Evolutionary conservation across 2,113 vertebrate species (phyloP), one percentile per base, ranked within the genome.

Genomic region (Centrocercus urophasianus): DNA sequence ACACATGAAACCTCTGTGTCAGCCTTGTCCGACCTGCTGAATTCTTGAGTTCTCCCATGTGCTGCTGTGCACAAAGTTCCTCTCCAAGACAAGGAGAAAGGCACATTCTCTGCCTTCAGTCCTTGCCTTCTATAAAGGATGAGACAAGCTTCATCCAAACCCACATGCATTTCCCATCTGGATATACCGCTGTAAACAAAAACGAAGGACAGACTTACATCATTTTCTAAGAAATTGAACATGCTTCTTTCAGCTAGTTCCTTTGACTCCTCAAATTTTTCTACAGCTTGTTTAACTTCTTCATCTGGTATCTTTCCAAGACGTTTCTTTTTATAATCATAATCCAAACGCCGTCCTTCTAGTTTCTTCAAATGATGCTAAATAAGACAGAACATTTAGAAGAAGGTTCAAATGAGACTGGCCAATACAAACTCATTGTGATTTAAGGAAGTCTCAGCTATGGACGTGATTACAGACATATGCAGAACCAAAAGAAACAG

Each of bases 161-260:
- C 65, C 85, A 78, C 57, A 85, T 13, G 74, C 87, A 28, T 13
- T 88, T 42, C 79, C 88, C 76, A 93, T 57, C 47, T 78, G 30
- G 32, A 64, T 56, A 48, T 66, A 77, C 18, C 30, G 56, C 79
- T 84, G 74, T 77, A 93, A 87, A 84, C 16, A 83, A 78, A 94
- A 77, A 82, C 7, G 16, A 27, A 83, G 43, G 63, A 78, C 59
- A 90, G 36, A 98, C 99, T 99, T 97, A 99, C 99, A 74, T 99
- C 99, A 42, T 99, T 99, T 96, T 99, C 99, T 97, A 99, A 97
- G 94, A 99, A 99, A 98, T 99, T 98, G 97, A 98, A 99, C 99
- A 99, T 99, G 98, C 99, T 99, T 96, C 98, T 98, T 97, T 99
- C 98, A 24, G 99, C 98, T 96, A 99, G 92, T n/a, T 99, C 99